Conservation (phyloP, 2,888 invertebrate species). For the Clusia tigrina region DNA sequence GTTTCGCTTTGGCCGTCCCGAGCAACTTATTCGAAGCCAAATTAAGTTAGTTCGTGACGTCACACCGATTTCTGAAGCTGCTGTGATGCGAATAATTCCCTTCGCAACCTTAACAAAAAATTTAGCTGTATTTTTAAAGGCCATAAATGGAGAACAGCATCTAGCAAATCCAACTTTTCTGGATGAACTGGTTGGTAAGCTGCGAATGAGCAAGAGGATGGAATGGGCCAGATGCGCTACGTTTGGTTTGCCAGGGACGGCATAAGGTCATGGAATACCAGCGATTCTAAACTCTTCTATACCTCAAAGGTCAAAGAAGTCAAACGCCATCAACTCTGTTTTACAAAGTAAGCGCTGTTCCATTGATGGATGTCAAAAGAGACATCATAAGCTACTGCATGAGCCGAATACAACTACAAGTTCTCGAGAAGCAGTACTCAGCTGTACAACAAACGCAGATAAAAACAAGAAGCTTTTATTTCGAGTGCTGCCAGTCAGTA, state of each 20-base stretch:
- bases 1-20: slow-evolving; percentile 21
- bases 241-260: slow-evolving; percentile 18
- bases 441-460: slow-evolving; percentile 14
- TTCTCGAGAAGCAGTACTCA: neutral
- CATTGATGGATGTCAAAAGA: slow-evolving; percentile 17
- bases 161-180: slow-evolving; percentile 29
- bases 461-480: slow-evolving; percentile 2
- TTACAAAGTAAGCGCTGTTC: slow-evolving; percentile 2
- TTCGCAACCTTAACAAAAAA: slow-evolving; percentile 32
- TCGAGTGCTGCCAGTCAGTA: too few species aligned
- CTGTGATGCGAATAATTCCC: slow-evolving; percentile 19
- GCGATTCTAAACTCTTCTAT: neutral
- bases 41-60: slow-evolving; percentile 22
- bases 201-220: slow-evolving; percentile 24
- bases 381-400: slow-evolving; percentile 14
- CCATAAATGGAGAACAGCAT: slow-evolving; percentile 24
- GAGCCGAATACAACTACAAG: neutral
- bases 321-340: slow-evolving; percentile 19
- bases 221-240: slow-evolving; percentile 22
- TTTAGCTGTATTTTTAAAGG: slow-evolving; percentile 26
- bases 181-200: slow-evolving; percentile 25
- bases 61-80: slow-evolving; percentile 19
- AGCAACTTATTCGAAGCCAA: slow-evolving; percentile 26
- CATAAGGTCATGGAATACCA: slow-evolving; percentile 15
- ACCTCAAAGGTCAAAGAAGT: slow-evolving; percentile 11